Evolutionary conservation across 2,888 invertebrate species (phyloP).

Genomic region (Dolomedes plantarius): DNA sequence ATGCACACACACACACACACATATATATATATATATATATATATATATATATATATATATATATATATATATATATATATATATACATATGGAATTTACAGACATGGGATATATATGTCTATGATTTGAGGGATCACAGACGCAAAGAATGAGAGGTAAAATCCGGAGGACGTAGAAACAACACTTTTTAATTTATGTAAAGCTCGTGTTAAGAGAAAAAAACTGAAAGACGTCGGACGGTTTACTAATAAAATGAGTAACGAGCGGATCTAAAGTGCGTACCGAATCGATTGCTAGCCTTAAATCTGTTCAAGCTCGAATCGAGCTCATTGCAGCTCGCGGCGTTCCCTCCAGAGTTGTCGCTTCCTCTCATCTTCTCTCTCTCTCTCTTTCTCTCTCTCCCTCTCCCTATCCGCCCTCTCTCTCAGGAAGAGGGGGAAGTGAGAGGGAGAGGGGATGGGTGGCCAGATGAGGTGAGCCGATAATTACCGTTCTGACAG

Average conservation of each 20-base stretch:
- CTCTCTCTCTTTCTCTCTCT: slow-evolving; percentile 46
- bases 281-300: slow-evolving; percentile 53
- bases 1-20: no score
- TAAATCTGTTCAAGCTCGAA: slow-evolving; percentile 65
- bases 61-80: no score
- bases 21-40: no score
- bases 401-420: neutral
- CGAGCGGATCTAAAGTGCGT: slow-evolving; percentile 47
- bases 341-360: slow-evolving; percentile 44
- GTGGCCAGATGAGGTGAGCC: slow-evolving; percentile 72
- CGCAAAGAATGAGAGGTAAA: no score
- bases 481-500: slow-evolving; percentile 72
- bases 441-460: slow-evolving; percentile 19
- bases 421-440: slow-evolving; percentile 17
- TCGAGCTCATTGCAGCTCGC: slow-evolving; percentile 47
- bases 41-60: no score
- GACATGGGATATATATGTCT: no score
- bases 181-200: slow-evolving; percentile 12
- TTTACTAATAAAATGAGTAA: slow-evolving; percentile 52
- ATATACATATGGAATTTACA: no score
- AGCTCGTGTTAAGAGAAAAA: neutral
- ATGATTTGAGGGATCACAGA: no score
- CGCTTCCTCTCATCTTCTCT: slow-evolving; percentile 41
- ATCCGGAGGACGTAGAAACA: neutral
- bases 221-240: neutral